Percentiles rank a stretch among this genome's conserved stretches.
phyloP scores from a whole-genome alignment of 2,113 vertebrate genomes.

The Pituophis catenifer region DNA sequence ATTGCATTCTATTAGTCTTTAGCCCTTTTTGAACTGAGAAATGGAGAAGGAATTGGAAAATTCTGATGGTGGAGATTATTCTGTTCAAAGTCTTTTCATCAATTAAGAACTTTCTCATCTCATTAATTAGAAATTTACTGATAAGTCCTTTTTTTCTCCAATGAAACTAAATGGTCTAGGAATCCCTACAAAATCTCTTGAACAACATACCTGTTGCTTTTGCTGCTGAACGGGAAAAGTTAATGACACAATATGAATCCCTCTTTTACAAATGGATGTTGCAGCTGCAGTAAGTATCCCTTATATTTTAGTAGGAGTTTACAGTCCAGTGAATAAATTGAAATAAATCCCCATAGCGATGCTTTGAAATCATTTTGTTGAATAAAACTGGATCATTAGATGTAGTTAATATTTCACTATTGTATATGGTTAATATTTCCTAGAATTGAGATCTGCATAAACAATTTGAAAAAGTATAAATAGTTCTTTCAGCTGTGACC shows the following conservation, averaged over 20 bases:
- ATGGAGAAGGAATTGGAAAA: not conserved
- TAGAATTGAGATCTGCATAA: not conserved
- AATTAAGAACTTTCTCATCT: not conserved
- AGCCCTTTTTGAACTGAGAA: not conserved
- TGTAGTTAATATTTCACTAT: not conserved
- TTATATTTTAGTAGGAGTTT: constrained; percentile 6
- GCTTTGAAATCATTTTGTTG: not conserved
- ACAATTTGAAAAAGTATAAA: not conserved
- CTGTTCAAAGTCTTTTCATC: not conserved
- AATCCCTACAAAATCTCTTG: constrained; percentile 80
- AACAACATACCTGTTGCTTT: constrained; percentile 77
- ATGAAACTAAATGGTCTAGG: constrained; percentile 65
- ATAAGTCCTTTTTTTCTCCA: constrained; percentile 6
- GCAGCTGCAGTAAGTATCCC: constrained; percentile 85
- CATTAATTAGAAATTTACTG: not conserved
- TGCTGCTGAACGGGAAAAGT: constrained; percentile 78
- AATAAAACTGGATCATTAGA: not conserved
- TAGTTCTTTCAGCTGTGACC: not conserved
- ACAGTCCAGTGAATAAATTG: not conserved
- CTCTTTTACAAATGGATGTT: constrained; percentile 95
- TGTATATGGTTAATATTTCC: not conserved
- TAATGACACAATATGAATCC: constrained; percentile 79
- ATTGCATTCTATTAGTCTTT: not conserved
- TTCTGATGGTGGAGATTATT: not conserved
- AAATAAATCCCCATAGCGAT: not conserved